phyloP scores from a whole-genome alignment of 2,113 vertebrate species.

The Stigmatopora nigra region DNA sequence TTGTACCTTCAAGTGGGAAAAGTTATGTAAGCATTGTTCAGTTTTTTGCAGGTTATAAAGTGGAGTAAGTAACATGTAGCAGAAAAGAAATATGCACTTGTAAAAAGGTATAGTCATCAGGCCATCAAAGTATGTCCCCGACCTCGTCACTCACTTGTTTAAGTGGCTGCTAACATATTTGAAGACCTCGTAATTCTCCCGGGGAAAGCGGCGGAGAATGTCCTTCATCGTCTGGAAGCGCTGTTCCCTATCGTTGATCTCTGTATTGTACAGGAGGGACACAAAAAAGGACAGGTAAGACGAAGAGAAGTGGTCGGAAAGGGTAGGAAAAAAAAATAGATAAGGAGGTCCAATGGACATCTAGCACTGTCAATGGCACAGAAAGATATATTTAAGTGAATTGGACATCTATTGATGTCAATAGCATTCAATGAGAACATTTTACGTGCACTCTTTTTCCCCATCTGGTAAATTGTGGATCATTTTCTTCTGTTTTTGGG shows the following conservation, averaged over 20 bases:
- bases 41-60: too few relatives aligned
- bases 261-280: conserved; percentile 59
- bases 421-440: too few relatives aligned
- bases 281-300: conserved; percentile 9
- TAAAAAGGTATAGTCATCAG: conserved; percentile 18
- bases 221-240: conserved; percentile 86
- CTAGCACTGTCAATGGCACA: too few relatives aligned
- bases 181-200: conserved; percentile 94
- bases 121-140: conserved; percentile 16
- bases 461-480: too few relatives aligned
- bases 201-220: conserved; percentile 84
- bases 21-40: too few relatives aligned
- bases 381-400: too few relatives aligned
- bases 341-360: too few relatives aligned
- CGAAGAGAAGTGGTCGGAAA: conserved; percentile 26
- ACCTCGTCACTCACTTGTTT: conserved; percentile 78
- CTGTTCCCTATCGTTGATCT: conserved; percentile 89
- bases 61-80: not conserved
- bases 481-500: too few relatives aligned
- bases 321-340: conserved; percentile 14
- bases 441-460: too few relatives aligned
- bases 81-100: not conserved
- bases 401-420: too few relatives aligned
- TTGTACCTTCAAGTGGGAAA: too few relatives aligned
- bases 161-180: conserved; percentile 91